These are phyloP conservation scores for Protophormia terraenovae DNA, from an alignment of 2,888 invertebrate species.

Conservation along the genomic window DNA sequence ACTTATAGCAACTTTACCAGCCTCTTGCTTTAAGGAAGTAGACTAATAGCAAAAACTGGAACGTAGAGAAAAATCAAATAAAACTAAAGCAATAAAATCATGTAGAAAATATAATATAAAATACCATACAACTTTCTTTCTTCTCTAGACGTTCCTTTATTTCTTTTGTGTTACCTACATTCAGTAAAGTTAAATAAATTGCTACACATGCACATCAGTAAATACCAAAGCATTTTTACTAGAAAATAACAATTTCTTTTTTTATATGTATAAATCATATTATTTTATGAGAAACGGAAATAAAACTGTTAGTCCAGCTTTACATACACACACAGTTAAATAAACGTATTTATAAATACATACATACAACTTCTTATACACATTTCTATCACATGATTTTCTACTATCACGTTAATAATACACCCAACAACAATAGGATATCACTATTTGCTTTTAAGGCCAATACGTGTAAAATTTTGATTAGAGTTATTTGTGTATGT, in stretches of 20 bases:
- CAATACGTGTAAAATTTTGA: constrained; percentile 32
- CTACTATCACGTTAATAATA: background rate
- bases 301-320: background rate
- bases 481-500: no score
- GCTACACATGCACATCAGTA: background rate
- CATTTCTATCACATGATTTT: background rate
- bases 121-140: background rate
- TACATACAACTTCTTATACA: background rate
- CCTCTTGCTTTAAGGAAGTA: background rate
- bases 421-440: no score
- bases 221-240: background rate
- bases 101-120: background rate
- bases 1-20: background rate
- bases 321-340: background rate
- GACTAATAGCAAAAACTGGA: background rate
- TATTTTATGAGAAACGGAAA: constrained; percentile 32
- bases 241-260: background rate
- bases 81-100: background rate
- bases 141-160: no score
- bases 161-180: background rate
- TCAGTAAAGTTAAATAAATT: background rate
- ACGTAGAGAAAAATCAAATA: background rate
- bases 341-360: background rate
- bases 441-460: constrained; percentile 31
- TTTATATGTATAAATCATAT: background rate